Conservation (phyloP, 2,797 vertebrate genomes). For the Galagoides demidoff region DNA sequence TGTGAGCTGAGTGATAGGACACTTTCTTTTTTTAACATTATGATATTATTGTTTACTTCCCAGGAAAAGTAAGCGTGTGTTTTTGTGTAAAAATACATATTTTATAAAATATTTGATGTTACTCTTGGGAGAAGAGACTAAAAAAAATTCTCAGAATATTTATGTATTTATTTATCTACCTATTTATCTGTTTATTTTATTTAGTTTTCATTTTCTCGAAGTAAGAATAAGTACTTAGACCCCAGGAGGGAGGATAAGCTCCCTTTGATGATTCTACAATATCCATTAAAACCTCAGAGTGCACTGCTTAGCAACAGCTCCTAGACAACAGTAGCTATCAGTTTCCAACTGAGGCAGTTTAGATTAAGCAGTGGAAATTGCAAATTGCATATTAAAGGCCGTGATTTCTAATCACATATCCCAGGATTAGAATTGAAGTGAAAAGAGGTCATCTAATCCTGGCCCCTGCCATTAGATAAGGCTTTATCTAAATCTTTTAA, state of each 20-base stretch:
- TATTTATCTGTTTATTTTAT: background rate
- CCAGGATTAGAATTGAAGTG: background rate
- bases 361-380: background rate
- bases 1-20: background rate
- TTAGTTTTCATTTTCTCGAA: background rate
- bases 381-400: slow-evolving; percentile 28
- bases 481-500: slow-evolving; percentile 30
- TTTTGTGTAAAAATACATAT: background rate
- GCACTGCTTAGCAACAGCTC: background rate
- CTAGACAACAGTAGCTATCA: background rate
- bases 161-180: background rate
- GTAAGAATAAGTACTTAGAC: background rate
- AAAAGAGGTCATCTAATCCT: background rate
- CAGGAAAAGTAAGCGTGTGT: background rate
- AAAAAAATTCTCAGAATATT: background rate
- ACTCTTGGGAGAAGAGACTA: background rate
- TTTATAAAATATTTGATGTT: background rate
- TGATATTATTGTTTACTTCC: background rate
- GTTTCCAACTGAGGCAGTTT: background rate
- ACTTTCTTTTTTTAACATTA: background rate
- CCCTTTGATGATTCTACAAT: background rate
- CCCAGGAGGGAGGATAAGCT: background rate
- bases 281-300: background rate
- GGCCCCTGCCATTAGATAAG: background rate
- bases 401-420: slow-evolving; percentile 44